Evolutionary conservation across 2,113 vertebrate species (phyloP), one percentile per base, ranked within the genome.

Genomic region (Austrofundulus limnaeus): DNA sequence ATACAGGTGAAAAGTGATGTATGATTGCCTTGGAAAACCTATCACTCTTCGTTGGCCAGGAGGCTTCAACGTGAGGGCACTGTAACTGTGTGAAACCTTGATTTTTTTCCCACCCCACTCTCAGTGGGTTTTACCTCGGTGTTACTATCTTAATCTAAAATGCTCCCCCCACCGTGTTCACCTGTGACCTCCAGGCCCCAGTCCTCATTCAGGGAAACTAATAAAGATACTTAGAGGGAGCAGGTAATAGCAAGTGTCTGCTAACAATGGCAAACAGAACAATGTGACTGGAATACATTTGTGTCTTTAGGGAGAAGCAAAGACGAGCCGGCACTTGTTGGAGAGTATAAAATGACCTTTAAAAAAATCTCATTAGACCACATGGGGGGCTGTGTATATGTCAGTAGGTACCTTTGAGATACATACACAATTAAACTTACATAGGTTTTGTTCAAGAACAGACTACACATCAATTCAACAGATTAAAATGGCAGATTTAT

Each of bases 1-100:
- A 85, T 81, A 83, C 81, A 89, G 84, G 85, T 87, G 85, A 90
- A 88, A 84, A 86, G 80, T 86, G 78, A 88, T 84, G 77, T 85
- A 85, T 85, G 85, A 88, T 89, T 87, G 88, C 71, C 78, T 82
- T 68, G 51, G 79, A 75, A 55, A 78, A 80, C 80, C 80, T 76
- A 87, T 90, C 89, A 83, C 65, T 88, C 80, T 81, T 52, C 1
- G 61, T 24, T 77, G 77, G 80, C 78, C 80, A 81, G 74, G 81
- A 83, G 84, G 66, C 70, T 85, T 77, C 83, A 78, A 83, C 84
- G 87, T 72, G 49, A 71, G 75, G 86, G 88, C 84, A 72, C 65
- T 11, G 38, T 61, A 69, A 61, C 70, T 75, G 66, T 45, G 85
- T 85, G 80, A 89, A 64, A 81, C 81, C 89, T 87, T 91, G 84